These are phyloP conservation scores for Ammodytes marinus DNA, from an alignment of 2,113 vertebrate species.

Conservation along the genomic window DNA sequence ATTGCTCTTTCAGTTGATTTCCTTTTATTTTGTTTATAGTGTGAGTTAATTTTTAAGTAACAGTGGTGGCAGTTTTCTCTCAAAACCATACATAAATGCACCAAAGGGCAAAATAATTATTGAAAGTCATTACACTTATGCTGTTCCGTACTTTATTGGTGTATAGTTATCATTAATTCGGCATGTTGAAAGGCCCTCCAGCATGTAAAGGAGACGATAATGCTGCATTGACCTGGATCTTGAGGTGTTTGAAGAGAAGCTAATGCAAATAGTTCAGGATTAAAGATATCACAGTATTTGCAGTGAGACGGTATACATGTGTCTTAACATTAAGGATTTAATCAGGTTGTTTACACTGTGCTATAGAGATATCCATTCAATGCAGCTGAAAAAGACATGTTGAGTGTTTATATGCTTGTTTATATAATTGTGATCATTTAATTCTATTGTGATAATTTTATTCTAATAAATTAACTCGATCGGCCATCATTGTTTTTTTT, in stretches of 20 bases:
- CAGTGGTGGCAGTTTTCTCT: neutral
- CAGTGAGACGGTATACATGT: neutral
- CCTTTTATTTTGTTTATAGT: neutral
- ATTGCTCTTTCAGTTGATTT: neutral
- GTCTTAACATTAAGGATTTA: neutral
- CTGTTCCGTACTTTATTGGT: neutral
- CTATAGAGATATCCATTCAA: neutral
- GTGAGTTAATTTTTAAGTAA: neutral
- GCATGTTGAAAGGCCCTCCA: neutral
- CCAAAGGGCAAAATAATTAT: neutral
- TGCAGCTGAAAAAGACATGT: neutral
- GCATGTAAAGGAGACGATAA: constrained; percentile 12
- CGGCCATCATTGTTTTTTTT: neutral
- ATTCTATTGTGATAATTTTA: neutral
- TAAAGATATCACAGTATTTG: neutral
- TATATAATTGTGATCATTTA: neutral
- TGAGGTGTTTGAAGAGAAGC: constrained; percentile 1
- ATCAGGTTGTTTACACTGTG: no score
- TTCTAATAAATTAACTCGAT: neutral
- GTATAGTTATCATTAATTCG: neutral
- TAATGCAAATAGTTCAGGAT: neutral
- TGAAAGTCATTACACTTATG: neutral
- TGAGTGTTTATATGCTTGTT: neutral
- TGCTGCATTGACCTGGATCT: neutral
- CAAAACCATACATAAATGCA: neutral